Base-by-base conservation (phyloP, 2,888 invertebrate species). In the Acronicta leporina region DNA sequence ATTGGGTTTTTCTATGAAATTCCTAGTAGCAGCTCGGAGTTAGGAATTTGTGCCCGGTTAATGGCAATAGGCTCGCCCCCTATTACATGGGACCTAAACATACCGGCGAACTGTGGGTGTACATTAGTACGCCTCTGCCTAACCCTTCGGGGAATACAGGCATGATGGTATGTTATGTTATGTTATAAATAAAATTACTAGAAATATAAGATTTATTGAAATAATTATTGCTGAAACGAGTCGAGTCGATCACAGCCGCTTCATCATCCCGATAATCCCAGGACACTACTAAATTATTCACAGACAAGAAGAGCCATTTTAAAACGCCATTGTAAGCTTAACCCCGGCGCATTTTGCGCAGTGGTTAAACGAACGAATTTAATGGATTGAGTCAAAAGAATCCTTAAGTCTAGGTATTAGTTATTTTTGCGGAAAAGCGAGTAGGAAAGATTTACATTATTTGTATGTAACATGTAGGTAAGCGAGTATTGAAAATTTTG, bases 241-340 rank as follows among this genome's bases (percentile, higher is more conserved):
- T 56, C 48, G 38, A 44, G 40, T 47, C 42, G 50, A 59, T 62
- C 59, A 57, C 30, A 55, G 46, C 40, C 58, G 46, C 47, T 74
- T 68, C 66, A 75, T 75, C 66, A 79, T 61, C 54, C 48, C 53
- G 58, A 49, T 77, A 73, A 79, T 73, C 79, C 73, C 71, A 61
- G 50, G 75, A 59, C 63, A 69, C 68, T 60, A 59, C 49, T 79
- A 63, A 71, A 75, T 78, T 73, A 79, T 78, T 75, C 65, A 72
- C 63, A 56, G 73, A 59, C 67, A 71, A 73, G 66, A 68, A 61
- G 43, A 52, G 58, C 67, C 48, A 76, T 72, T 78, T 69, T 72
- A 73, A 70, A 78, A 68, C 16, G 63, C 54, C 48, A 56, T 63
- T 64, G 56, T 54, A 51, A 63, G 64, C 67, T 61, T 65, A 55